A percentile compares a stretch with the other conserved stretches of the same genome.
These are phyloP conservation scores for Halcyon malimbica DNA, from an alignment of 2,113 vertebrate species.

Conservation along the genomic window DNA sequence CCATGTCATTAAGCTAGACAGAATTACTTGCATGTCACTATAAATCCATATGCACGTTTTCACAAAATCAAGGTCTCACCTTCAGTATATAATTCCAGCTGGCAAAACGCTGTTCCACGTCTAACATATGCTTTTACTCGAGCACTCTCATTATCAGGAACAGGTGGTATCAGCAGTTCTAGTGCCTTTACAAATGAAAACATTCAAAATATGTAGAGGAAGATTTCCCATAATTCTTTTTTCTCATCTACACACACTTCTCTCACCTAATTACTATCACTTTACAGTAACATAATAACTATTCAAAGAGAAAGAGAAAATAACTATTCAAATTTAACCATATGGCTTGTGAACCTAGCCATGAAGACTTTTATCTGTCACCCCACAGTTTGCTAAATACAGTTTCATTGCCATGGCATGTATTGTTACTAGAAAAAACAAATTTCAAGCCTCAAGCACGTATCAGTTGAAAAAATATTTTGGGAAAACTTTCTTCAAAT, in stretches of 20 bases:
- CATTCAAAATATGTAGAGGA: not conserved
- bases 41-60: not conserved
- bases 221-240: not conserved
- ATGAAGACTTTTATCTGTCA: not conserved
- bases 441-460: not conserved
- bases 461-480: not conserved
- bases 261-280: not conserved
- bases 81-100: constrained; percentile 90
- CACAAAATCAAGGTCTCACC: constrained; percentile 70
- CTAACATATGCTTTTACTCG: constrained; percentile 87
- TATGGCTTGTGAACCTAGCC: not conserved
- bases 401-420: not conserved
- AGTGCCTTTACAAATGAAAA: constrained; percentile 81
- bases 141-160: constrained; percentile 83
- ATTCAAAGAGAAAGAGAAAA: not conserved
- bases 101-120: constrained; percentile 90
- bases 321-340: not conserved
- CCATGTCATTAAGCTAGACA: not conserved
- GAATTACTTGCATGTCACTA: not conserved
- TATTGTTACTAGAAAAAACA: not conserved
- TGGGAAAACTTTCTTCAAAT: not conserved
- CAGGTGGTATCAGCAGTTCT: constrained; percentile 87
- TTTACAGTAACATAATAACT: not conserved
- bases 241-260: not conserved
- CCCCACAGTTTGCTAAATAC: not conserved